Evolutionary conservation across 2,888 invertebrate genomes (phyloP), one percentile per base, ranked within the genome.

Genomic region (Microchrysa polita): DNA sequence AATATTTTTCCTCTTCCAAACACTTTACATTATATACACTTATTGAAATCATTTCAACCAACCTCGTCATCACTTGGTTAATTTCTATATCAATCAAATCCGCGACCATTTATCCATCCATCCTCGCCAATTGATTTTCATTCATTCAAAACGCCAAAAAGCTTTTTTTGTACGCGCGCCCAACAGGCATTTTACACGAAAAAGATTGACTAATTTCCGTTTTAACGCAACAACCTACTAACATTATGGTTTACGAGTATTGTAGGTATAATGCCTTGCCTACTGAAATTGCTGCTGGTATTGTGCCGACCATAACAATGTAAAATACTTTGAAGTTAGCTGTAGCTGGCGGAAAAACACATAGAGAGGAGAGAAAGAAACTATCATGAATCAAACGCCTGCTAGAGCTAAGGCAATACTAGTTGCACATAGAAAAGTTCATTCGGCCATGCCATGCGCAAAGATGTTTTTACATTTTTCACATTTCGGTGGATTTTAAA

Each of bases 171-270:
- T 44, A 16, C 65, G 44, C 42, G 44, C 14, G 20, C 65, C 44
- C 42, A 20, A 42, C 44, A 65, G 65, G 42, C 65, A 18, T 23
- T 14, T 9, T 44, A n/a, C n/a, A n/a, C n/a, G n/a, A n/a, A n/a
- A n/a, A 12, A 12, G 65, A 67, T 67, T 67, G 44, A 67, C 65
- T 48, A 67, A 67, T 67, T 67, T 67, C 65, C 65, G 65, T 48
- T 48, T 48, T 67, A 67, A n/a, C 48, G 65, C 52, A 48, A 67
- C 34, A 48, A 20, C 20, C 27, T 60, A 14, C 42, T 63, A 27
- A 27, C n/a, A 34, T 23, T 55, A 55, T 20, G n/a, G n/a, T n/a
- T n/a, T n/a, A n/a, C n/a, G n/a, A n/a, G 5, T n/a, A 20, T 20
- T n/a, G 55, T 55, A 16, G 16, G 18, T 55, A 20, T n/a, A 16